Percentiles rank a stretch among this genome's conserved stretches.
phyloP scores from a whole-genome alignment of 2,888 invertebrate species.

The Lamproptera curius region DNA sequence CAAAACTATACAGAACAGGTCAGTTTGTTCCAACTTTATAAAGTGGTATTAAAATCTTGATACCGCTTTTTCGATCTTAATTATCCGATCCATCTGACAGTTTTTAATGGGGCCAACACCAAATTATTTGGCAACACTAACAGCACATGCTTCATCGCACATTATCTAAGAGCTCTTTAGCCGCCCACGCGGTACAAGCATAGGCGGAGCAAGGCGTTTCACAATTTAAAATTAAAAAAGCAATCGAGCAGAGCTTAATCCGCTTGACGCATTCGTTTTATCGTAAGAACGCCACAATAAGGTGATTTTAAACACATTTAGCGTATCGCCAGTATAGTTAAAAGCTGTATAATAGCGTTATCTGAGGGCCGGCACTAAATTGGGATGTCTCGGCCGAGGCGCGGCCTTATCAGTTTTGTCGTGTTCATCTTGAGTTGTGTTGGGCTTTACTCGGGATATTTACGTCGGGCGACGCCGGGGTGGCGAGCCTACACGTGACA shows the following conservation, averaged over 20 bases:
- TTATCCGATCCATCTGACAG: too few relatives aligned
- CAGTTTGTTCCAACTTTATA: too few relatives aligned
- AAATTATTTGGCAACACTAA: constrained; percentile 14
- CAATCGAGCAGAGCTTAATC: constrained; percentile 36
- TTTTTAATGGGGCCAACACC: too few relatives aligned
- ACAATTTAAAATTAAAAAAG: constrained; percentile 29
- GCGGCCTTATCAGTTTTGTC: constrained; percentile 73
- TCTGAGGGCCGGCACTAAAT: constrained; percentile 73
- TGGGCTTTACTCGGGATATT: constrained; percentile 74
- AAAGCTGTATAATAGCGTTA: constrained; percentile 78
- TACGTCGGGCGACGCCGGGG: constrained; percentile 60
- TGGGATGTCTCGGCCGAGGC: constrained; percentile 71
- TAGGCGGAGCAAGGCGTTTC: constrained; percentile 14
- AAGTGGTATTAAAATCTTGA: too few relatives aligned
- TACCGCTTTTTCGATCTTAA: too few relatives aligned
- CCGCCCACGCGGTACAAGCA: constrained; percentile 19
- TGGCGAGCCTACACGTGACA: constrained; percentile 60
- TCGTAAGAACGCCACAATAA: constrained; percentile 55
- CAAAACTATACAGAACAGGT: too few relatives aligned
- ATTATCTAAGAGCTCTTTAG: constrained; percentile 19
- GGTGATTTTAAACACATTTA: constrained; percentile 71
- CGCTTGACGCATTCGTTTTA: constrained; percentile 37
- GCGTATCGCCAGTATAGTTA: constrained; percentile 74
- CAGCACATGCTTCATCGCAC: constrained; percentile 16
- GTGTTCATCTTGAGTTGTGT: constrained; percentile 77